Evolutionary conservation across 1,140 invertebrate species (phyloP), one percentile per base, ranked within the genome.

Genomic region (Coelopa frigida): DNA sequence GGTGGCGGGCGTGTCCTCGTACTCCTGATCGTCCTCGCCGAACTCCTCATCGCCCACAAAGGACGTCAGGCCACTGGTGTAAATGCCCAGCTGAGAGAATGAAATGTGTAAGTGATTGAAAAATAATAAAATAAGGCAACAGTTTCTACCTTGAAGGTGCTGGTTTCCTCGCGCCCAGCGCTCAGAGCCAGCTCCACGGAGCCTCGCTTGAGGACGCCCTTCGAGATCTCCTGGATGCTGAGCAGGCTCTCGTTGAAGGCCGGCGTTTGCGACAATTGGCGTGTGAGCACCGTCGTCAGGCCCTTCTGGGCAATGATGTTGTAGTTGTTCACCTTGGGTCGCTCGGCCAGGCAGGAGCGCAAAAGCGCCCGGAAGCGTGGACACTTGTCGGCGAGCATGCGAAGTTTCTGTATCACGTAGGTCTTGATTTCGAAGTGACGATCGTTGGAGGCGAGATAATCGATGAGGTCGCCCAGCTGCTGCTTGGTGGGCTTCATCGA

Each of bases 191-290:
- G 76, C 61, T 89, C 81, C 8, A 90, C 85, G 1, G 77, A 72
- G 14, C 85, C 86, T 20, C 83, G 72, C 61, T 89, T 90, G 2
- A 89, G 61, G 3, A 91, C 73, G 15, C 85, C 85, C 26, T 77
- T 74, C 12, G 73, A 76, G 2, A 87, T 81, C 66, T 89, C 85
- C 59, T 89, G 82, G n/a, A 84, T 72, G 5, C 85, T 82, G 1
- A 84, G 69, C 10, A 91, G 71, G 3, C 77, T 78, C 21, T 85
- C 85, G 48, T 87, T 87, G 21, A 75, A 78, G 36, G 78, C 78
- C 1, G 69, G 54, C 8, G 76, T 75, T 18, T 65, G 68, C 6
- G 83, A 71, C 11, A 84, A 80, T 2, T 62, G 66, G 37, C 84
- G 75, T 0, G 74, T 76, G 32, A 88, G 79, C 2, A 82, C 83